These are phyloP conservation scores for Pseudomyrmex sp. DNA, from an alignment of 1,140 invertebrate species.

Conservation along the genomic window DNA sequence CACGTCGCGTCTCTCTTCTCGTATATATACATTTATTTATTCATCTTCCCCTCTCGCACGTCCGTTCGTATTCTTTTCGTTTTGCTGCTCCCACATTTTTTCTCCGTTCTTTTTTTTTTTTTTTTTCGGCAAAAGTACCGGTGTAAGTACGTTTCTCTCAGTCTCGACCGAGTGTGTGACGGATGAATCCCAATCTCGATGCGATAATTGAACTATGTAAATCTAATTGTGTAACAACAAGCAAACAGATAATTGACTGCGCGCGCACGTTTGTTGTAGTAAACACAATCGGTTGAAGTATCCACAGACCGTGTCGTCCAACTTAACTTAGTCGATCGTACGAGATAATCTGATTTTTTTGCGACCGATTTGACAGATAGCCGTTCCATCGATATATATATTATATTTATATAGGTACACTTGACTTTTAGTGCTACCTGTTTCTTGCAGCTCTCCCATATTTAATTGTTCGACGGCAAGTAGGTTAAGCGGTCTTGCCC, in stretches of 20 bases:
- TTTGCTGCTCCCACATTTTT: slow-evolving; percentile 5
- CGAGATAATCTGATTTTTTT: slow-evolving; percentile 10
- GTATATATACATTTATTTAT: slow-evolving; percentile 42
- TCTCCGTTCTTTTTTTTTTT: background rate
- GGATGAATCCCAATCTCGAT: too few species aligned
- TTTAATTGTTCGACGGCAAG: slow-evolving; percentile 70
- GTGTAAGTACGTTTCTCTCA: too few species aligned
- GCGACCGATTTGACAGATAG: slow-evolving; percentile 32
- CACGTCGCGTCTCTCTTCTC: slow-evolving; percentile 30
- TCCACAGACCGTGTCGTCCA: background rate
- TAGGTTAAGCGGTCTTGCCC: slow-evolving; percentile 71
- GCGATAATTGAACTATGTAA: too few species aligned
- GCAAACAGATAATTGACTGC: too few species aligned
- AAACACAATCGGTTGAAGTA: background rate
- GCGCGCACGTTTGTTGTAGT: too few species aligned
- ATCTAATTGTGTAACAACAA: too few species aligned
- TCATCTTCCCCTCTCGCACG: slow-evolving; percentile 22
- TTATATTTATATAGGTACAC: slow-evolving; percentile 7
- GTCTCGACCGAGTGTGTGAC: too few species aligned
- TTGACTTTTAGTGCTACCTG: slow-evolving; percentile 18
- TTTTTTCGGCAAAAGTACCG: too few species aligned
- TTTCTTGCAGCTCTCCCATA: slow-evolving; percentile 32
- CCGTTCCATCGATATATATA: slow-evolving; percentile 35
- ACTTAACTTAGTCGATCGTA: slow-evolving; percentile 18
- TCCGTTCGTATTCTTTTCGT: slow-evolving; percentile 18